Percentiles rank a stretch among this genome's conserved stretches.
Evolutionary conservation across 2,888 invertebrate species (phyloP).

Genomic region (Amiota minor): DNA sequence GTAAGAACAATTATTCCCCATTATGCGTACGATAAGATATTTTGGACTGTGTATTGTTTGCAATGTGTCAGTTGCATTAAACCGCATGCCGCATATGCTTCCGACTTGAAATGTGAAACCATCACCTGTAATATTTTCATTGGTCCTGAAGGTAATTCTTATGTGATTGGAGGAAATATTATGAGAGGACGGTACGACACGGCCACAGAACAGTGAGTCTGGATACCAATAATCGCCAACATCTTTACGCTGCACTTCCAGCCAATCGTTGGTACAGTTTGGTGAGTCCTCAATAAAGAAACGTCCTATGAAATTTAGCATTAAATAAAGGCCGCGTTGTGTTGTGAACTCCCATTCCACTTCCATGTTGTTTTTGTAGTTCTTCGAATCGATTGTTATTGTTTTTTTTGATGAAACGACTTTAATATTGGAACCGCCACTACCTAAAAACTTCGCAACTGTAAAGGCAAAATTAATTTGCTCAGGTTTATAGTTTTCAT

Average conservation of each 20-base stretch:
- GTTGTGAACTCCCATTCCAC: conserved; percentile 84
- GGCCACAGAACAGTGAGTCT: conserved; percentile 79
- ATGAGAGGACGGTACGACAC: conserved; percentile 75
- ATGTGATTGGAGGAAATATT: conserved; percentile 80
- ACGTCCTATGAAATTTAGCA: conserved; percentile 79
- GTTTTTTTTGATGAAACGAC: neutral
- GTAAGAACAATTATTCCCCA: conserved; percentile 79
- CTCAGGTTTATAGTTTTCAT: conserved; percentile 65
- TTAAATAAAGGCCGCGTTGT: conserved; percentile 78
- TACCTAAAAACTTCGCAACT: conserved; percentile 70
- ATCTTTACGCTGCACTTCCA: conserved; percentile 79
- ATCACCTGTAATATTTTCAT: conserved; percentile 78
- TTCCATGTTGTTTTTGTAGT: conserved; percentile 84
- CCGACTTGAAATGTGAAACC: conserved; percentile 82
- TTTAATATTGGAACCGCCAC: conserved; percentile 76
- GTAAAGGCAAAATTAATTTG: conserved; percentile 49
- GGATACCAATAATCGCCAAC: conserved; percentile 72
- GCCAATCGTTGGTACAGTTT: conserved; percentile 84
- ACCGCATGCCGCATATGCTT: conserved; percentile 82
- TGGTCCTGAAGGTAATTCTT: conserved; percentile 82
- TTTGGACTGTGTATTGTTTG: conserved; percentile 81
- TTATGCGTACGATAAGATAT: conserved; percentile 78
- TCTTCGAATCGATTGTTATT: conserved; percentile 43
- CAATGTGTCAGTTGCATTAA: conserved; percentile 75
- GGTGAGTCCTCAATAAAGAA: conserved; percentile 83